Conservation (phyloP, 1,140 invertebrate species). For the Apis dorsata region DNA sequence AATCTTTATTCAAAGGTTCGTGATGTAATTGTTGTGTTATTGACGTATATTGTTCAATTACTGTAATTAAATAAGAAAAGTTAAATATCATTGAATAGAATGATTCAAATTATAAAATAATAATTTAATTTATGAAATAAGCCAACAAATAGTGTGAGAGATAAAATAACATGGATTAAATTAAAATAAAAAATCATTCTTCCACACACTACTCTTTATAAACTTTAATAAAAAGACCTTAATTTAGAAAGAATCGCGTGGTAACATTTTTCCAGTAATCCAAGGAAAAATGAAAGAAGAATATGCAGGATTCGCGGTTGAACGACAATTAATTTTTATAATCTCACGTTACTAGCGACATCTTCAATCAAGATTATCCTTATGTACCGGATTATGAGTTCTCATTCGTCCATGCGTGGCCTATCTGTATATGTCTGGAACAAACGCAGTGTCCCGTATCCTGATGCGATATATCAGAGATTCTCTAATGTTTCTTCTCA, state of each 20-base stretch:
- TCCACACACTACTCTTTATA: too few species aligned
- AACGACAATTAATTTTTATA: conserved; percentile 42
- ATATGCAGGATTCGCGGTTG: not conserved
- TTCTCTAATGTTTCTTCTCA: conserved; percentile 64
- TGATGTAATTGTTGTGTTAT: too few species aligned
- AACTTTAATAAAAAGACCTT: not conserved
- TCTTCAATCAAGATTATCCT: conserved; percentile 62
- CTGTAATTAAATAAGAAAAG: too few species aligned
- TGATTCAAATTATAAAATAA: too few species aligned
- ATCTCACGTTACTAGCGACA: conserved; percentile 51
- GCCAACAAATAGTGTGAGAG: too few species aligned
- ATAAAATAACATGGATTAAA: too few species aligned
- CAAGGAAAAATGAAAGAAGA: not conserved
- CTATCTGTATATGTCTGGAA: conserved; percentile 46
- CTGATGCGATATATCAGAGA: conserved; percentile 60
- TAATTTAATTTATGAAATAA: too few species aligned
- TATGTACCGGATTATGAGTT: conserved; percentile 50
- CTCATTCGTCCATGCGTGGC: conserved; percentile 64
- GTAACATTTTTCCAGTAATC: not conserved
- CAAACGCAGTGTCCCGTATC: conserved; percentile 56
- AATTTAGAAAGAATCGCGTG: not conserved
- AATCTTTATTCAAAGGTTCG: too few species aligned
- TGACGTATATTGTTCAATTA: too few species aligned
- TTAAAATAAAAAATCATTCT: too few species aligned
- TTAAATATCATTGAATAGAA: too few species aligned